A percentile compares a stretch with the other conserved stretches of the same genome.
phyloP scores from a whole-genome alignment of 1,140 invertebrate genomes.

The Musca domestica region DNA sequence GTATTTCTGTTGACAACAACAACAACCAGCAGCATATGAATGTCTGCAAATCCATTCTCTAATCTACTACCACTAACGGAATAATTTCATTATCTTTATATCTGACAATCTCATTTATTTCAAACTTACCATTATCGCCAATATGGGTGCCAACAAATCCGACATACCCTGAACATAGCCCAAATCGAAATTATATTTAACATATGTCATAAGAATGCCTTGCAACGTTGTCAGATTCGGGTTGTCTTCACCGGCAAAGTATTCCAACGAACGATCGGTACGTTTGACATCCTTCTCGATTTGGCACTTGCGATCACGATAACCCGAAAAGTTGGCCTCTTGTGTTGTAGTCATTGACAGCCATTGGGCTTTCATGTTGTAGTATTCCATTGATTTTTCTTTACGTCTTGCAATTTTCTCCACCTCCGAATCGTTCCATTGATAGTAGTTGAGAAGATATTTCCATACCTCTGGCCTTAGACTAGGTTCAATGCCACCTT shows the following conservation, averaged over 20 bases:
- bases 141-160: conserved; percentile 90
- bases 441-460: conserved; percentile 86
- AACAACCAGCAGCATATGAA: too few species aligned
- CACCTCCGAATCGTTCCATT: conserved; percentile 75
- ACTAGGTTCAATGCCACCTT: conserved; percentile 72
- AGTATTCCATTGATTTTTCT: conserved; percentile 83
- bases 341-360: conserved; percentile 82
- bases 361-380: conserved; percentile 96
- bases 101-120: not conserved
- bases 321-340: conserved; percentile 84
- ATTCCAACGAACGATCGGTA: conserved; percentile 90
- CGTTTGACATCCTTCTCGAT: conserved; percentile 98
- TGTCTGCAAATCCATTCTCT: too few species aligned
- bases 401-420: conserved; percentile 70
- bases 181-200: conserved; percentile 99
- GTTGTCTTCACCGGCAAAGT: conserved; percentile 89
- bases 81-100: too few species aligned
- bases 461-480: conserved; percentile 91
- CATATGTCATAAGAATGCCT: conserved; percentile 97
- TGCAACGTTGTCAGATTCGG: conserved; percentile 79
- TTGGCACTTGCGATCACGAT: conserved; percentile 87
- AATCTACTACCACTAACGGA: too few species aligned
- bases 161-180: conserved; percentile 97
- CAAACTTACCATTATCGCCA: conserved; percentile 66
- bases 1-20: too few species aligned